Percentiles rank a stretch among this genome's conserved stretches.
Conservation (phyloP, 2,113 vertebrate species). For the Cyphotilapia sp. region DNA sequence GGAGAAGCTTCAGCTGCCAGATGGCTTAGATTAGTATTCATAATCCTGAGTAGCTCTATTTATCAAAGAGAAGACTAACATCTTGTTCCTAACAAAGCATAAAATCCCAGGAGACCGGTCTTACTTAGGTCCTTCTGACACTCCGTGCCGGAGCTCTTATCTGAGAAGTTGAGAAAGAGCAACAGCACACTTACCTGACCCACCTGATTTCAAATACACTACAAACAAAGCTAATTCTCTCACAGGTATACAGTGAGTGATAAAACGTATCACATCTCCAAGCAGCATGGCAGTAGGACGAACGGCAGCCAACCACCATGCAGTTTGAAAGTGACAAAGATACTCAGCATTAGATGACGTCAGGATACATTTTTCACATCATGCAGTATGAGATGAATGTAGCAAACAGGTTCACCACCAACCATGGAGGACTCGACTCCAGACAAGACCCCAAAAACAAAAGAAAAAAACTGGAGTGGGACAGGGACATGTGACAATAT, state of each 20-base stretch:
- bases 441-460: not conserved
- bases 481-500: slow-evolving; percentile 22
- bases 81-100: slow-evolving; percentile 39
- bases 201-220: not conserved
- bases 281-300: slow-evolving; percentile 33
- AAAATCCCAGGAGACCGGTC: slow-evolving; percentile 16
- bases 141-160: not conserved
- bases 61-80: slow-evolving; percentile 36
- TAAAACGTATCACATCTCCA: slow-evolving; percentile 18
- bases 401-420: slow-evolving; percentile 72
- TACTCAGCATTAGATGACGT: slow-evolving; percentile 33
- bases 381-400: slow-evolving; percentile 80
- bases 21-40: slow-evolving; percentile 53
- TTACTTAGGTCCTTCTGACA: slow-evolving; percentile 4
- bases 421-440: slow-evolving; percentile 36
- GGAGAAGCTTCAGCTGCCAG: slow-evolving; percentile 16
- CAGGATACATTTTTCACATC: slow-evolving; percentile 36
- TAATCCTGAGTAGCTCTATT: slow-evolving; percentile 40
- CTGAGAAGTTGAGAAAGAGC: not conserved
- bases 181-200: slow-evolving; percentile 40
- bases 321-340: slow-evolving; percentile 57
- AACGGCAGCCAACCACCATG: slow-evolving; percentile 44
- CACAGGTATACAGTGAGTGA: not conserved
- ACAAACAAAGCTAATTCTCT: not conserved
- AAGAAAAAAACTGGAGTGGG: not conserved